Base-by-base conservation (phyloP, 1,140 invertebrate genomes). In the Pseudomyrmex sp. region DNA sequence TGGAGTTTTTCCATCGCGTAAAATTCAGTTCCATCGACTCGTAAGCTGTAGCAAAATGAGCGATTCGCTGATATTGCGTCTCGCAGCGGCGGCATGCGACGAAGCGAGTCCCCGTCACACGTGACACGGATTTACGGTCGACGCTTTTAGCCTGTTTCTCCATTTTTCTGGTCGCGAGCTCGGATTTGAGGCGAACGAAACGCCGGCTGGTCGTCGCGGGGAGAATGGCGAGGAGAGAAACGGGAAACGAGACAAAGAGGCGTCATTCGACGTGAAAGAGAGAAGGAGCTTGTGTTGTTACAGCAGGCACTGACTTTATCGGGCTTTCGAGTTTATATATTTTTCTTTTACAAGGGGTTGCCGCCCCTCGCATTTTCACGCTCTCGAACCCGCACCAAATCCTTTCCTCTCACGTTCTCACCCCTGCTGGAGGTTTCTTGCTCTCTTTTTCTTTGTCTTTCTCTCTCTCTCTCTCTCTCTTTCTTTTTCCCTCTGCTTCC, bases 291-390 rank as follows among this genome's bases (percentile, higher is more conserved):
- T 83, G 87, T 87, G 85, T 87, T 86, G 86, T 87, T 87, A 88
- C 86, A 88, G 86, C 86, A 75, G 86, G 82, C 83, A 88, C 85
- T 87, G 86, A 88, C 86, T 88, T 88, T 88, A 88, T 87, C 86
- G 86, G 85, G 69, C 86, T 88, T 87, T 88, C 82, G 82, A 88
- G 86, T 88, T 88, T 88, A 88, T 87, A 87, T 88, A 88, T 88
- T 88, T 88, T 86, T 84, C 86, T 87, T 88, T 88, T 88, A 88
- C 86, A 88, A 88, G 86, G 83, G 86, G 75, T 70, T 87, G 74
- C 86, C 83, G 85, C 86, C 86, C 5, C 85, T 73, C 82, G 86
- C 85, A 84, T 88, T 88, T 88, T 88, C 86, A 88, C 86, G 85
- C 86, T 87, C 75, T 88, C 86, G 61, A 84, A 84, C 63, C 61